A percentile compares a stretch with the other conserved stretches of the same genome.
phyloP scores from a whole-genome alignment of 1,140 invertebrate species.

The Riptortus pedestris region DNA sequence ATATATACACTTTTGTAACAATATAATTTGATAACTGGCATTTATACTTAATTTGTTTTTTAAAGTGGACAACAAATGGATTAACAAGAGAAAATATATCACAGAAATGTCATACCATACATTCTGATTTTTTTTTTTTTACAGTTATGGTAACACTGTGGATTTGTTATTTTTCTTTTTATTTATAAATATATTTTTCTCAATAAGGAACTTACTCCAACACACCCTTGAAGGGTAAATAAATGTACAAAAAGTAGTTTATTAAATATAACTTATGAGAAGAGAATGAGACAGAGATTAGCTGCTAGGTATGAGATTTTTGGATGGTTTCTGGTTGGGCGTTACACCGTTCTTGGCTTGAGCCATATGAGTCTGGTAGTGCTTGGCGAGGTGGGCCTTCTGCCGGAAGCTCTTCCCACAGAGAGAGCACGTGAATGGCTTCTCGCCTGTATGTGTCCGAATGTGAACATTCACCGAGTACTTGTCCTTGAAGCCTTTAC shows the following conservation, averaged over 20 bases:
- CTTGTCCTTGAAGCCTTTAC: slow-evolving; percentile 86
- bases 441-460: slow-evolving; percentile 80
- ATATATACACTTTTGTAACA: too few species aligned
- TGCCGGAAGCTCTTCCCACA: slow-evolving; percentile 88
- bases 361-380: slow-evolving; percentile 88
- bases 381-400: slow-evolving; percentile 93
- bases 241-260: slow-evolving; percentile 11
- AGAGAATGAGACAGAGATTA: slow-evolving; percentile 18
- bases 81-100: slow-evolving; percentile 13
- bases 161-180: slow-evolving; percentile 8
- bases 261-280: slow-evolving; percentile 7
- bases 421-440: slow-evolving; percentile 76
- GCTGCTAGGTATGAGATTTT: slow-evolving; percentile 25
- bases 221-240: background rate
- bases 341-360: slow-evolving; percentile 38
- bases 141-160: slow-evolving; percentile 22
- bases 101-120: slow-evolving; percentile 16
- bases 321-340: slow-evolving; percentile 19
- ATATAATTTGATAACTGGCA: too few species aligned
- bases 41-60: too few species aligned
- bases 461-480: slow-evolving; percentile 89
- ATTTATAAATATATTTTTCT: slow-evolving; percentile 3
- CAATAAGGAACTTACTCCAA: slow-evolving; percentile 6
- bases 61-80: too few species aligned
- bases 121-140: too few species aligned